phyloP scores from a whole-genome alignment of 2,113 vertebrate genomes.

The Prionailurus bengalensis region DNA sequence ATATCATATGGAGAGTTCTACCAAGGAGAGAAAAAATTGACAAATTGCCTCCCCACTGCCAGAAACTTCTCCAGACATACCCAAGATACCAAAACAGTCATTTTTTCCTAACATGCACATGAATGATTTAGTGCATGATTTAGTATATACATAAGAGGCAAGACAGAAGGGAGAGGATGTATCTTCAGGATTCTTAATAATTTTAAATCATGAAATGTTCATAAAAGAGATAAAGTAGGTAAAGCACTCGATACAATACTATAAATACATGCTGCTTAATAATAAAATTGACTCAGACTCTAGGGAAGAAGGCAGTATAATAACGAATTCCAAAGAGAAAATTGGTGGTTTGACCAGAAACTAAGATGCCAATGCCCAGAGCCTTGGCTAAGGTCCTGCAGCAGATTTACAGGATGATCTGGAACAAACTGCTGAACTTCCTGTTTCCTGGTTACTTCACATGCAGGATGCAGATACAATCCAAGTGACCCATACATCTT shows the following conservation, averaged over 20 bases:
- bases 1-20: background rate
- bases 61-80: background rate
- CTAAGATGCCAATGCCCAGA: background rate
- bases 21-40: background rate
- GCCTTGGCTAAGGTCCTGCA: accelerated
- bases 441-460: background rate
- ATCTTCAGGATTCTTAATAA: background rate
- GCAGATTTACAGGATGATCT: background rate
- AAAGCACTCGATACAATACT: background rate
- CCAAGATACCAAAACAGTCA: background rate
- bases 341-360: background rate
- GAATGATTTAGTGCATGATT: background rate
- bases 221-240: background rate
- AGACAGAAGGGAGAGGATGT: background rate
- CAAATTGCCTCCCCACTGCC: background rate
- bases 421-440: background rate
- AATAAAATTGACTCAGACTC: background rate
- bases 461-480: background rate
- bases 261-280: background rate
- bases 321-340: background rate
- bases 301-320: background rate
- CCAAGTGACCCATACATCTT: background rate
- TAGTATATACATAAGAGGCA: background rate
- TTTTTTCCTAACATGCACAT: background rate
- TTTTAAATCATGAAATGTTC: slow-evolving; percentile 3